Conservation (phyloP, 1,140 invertebrate genomes). For the Drosophila jambulina region DNA sequence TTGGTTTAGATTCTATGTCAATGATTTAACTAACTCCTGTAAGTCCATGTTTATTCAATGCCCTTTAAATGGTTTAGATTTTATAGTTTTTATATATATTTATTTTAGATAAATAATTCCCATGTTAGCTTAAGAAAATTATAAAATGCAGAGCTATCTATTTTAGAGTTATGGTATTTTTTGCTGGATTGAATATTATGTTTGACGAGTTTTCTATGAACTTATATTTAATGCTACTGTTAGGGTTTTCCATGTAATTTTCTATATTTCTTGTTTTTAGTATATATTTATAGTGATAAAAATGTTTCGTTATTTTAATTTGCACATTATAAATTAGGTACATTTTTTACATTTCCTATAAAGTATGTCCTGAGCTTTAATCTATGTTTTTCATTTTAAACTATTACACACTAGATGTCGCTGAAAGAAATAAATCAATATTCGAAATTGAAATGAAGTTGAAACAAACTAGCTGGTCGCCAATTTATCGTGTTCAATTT, state of each 20-base stretch:
- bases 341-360: not conserved
- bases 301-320: not conserved
- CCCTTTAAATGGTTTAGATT: too few species aligned
- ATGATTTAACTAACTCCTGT: too few species aligned
- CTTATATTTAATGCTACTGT: not conserved
- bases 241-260: not conserved
- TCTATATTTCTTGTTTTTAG: not conserved
- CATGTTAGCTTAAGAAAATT: too few species aligned
- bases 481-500: not conserved
- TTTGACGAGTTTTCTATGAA: not conserved
- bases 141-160: too few species aligned
- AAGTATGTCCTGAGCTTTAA: not conserved
- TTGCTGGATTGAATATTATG: not conserved
- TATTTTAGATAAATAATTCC: too few species aligned
- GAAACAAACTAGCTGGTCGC: not conserved
- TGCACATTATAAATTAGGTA: not conserved
- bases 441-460: slow-evolving; percentile 10
- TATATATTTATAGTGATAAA: not conserved
- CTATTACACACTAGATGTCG: not conserved
- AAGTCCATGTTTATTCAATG: too few species aligned
- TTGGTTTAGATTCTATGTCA: too few species aligned
- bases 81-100: too few species aligned
- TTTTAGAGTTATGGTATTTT: too few species aligned
- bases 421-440: too few species aligned
- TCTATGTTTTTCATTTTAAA: not conserved